These are phyloP conservation scores for Micrasema minimum DNA, from an alignment of 1,140 invertebrate species.

Conservation along the genomic window DNA sequence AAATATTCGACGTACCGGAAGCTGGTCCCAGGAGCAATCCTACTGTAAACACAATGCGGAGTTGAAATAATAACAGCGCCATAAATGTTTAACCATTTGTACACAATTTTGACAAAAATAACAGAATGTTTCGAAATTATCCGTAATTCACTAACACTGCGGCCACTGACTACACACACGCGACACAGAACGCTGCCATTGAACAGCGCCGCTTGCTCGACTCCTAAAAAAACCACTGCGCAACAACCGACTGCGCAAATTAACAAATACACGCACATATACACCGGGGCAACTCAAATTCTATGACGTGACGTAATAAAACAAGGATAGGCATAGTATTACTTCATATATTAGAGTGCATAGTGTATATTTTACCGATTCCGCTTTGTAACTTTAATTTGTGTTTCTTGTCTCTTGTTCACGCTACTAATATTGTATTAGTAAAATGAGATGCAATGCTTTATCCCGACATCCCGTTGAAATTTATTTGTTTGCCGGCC, in stretches of 20 bases:
- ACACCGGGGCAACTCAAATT: constrained; percentile 33
- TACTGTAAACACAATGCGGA: constrained; percentile 47
- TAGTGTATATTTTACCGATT: constrained; percentile 14
- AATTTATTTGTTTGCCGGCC: constrained; percentile 13
- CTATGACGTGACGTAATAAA: constrained; percentile 43
- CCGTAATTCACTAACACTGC: constrained; percentile 40
- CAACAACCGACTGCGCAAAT: constrained; percentile 49
- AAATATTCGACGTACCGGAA: constrained; percentile 47
- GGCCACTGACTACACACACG: constrained; percentile 35
- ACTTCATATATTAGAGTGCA: constrained; percentile 36
- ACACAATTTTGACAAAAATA: constrained; percentile 49
- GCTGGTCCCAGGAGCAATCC: constrained; percentile 45
- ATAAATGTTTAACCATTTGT: constrained; percentile 54
- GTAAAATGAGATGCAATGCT: constrained; percentile 10
- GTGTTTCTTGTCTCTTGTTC: constrained; percentile 26
- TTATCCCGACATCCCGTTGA: not conserved
- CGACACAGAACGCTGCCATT: constrained; percentile 37
- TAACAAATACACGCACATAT: constrained; percentile 45
- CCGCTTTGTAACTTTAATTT: constrained; percentile 22
- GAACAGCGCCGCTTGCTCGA: constrained; percentile 41
- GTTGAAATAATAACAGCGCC: constrained; percentile 51
- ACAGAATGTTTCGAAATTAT: constrained; percentile 32
- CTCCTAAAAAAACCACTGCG: constrained; percentile 47
- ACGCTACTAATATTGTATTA: not conserved
- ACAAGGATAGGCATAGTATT: constrained; percentile 43